Base-by-base conservation (phyloP, 1,140 invertebrate species). In the Zaprionus davidi region DNA sequence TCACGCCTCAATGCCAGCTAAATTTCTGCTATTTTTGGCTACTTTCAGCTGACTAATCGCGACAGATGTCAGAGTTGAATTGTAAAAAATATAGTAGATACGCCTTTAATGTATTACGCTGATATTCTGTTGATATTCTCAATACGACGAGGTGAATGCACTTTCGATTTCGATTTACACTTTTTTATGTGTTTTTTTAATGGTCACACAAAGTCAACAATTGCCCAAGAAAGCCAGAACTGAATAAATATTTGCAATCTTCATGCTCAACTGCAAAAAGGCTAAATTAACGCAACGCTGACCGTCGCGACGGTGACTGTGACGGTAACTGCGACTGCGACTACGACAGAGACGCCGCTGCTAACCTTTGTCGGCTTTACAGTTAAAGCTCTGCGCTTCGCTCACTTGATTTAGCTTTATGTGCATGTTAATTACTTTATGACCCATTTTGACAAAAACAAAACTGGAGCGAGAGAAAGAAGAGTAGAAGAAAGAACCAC, bases 381-480 rank as follows among this genome's bases (percentile, higher is more conserved):
- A 88, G 83, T 87, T 86, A 81, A 82, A 64, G 53, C 80, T 57
- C 55, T 36, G 56, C 51, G 65, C 58, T 56, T 66, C 81, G 51
- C 71, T 74, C 79, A 76, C 79, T 67, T 66, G 83, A 82, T 87
- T 85, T 85, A 76, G 62, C 79, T 82, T 82, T 59, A 82, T 71
- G 67, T 76, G 63, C 74, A 76, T 78, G 84, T 77, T 88, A 90
- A 88, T 90, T 88, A 71, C 78, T 78, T 84, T 88, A 78, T 88
- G 84, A 90, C 84, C 84, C 84, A 87, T 81, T 81, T 87, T 26
- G 7, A 41, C 51, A 46, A 58, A 31, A 51, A 58, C 53, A 71
- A 80, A 87, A 88, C 74, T 87, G 84, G 84, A 87, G 84, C 79
- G 71, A 58, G 51, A 65, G 56, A 53, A 69, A 53, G 49, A 65